Percentiles rank a stretch among this genome's conserved stretches.
Evolutionary conservation across 2,888 invertebrate genomes (phyloP).

Genomic region (Dicyrtoma fusca): DNA sequence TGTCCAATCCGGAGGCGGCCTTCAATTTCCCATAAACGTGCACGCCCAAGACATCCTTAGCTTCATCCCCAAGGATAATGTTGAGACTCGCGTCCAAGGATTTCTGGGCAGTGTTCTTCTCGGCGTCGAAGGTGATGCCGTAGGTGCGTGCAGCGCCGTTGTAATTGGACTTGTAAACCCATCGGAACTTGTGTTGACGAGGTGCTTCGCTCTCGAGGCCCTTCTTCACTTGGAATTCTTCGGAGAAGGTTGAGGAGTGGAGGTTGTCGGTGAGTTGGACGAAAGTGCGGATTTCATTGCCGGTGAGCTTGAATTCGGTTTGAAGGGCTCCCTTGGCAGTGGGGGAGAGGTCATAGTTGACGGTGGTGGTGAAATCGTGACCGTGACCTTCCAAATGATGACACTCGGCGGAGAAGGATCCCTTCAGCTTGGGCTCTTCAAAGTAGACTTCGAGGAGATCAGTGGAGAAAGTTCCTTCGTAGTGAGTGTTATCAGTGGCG

Average conservation of each 20-base stretch:
- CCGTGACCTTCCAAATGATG: neutral
- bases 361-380: neutral
- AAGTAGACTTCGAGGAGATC: neutral
- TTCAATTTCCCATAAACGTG: constrained; percentile 24
- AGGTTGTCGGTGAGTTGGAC: no score
- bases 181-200: neutral
- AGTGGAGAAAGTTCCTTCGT: constrained; percentile 14
- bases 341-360: no score
- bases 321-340: no score
- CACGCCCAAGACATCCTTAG: constrained; percentile 1
- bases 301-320: neutral
- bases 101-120: no score
- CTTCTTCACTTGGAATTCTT: neutral
- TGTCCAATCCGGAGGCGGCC: constrained; percentile 18
- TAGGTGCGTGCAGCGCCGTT: neutral
- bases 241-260: neutral
- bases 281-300: neutral
- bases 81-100: constrained; percentile 13
- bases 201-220: neutral
- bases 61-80: constrained; percentile 18
- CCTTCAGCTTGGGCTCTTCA: neutral
- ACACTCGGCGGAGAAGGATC: constrained; percentile 19
- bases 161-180: neutral
- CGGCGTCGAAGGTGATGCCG: constrained; percentile 13
- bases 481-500: neutral